Evolutionary conservation across 2,888 invertebrate genomes (phyloP), one percentile per base, ranked within the genome.

Genomic region (Osmoderma eremita): DNA sequence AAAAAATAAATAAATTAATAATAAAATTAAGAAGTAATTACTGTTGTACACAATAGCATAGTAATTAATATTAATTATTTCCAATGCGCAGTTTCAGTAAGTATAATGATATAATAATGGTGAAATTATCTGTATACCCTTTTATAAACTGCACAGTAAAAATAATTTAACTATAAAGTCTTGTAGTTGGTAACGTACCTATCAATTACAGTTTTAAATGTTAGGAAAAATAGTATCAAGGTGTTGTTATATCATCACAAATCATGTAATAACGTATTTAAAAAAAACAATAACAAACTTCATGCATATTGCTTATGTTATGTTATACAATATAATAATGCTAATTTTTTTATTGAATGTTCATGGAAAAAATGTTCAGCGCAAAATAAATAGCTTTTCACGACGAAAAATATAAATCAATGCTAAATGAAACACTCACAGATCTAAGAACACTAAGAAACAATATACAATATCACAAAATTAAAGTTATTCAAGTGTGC

Each of bases 1-100:
- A 17, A 41, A 63, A 48, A 66, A 41, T 56, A 48, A 67, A 63
- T 67, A 62, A 67, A 67, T 62, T 63, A 64, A 68, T 63, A 64
- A 68, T 42, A 54, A 64, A 67, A n/a, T 67, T 67, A 63, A 45
- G 56, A 54, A 56, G 17, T 56, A 45, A 22, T 56, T 45, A 39
- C 50, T 51, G 22, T 38, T 39, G 45, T 56, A 58, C 49, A 45
- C 24, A 56, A 50, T 48, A 49, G 62, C 50, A 10, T 50, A 49
- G 18, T 48, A 49, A 38, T 50, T 50, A 13, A 63, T 48, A 41
- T 18, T 17, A 63, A 63, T 36, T 51, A 51, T 61, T 61, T 61
- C 45, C 13, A 30, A 48, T 48, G 58, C 45, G 58, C 45, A 61
- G 58, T 30, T 56, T 20, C 20, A 56, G 36, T 17, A 53, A 56